Base-by-base conservation (phyloP, 2,888 invertebrate genomes). In the Perizoma affinitatum region DNA sequence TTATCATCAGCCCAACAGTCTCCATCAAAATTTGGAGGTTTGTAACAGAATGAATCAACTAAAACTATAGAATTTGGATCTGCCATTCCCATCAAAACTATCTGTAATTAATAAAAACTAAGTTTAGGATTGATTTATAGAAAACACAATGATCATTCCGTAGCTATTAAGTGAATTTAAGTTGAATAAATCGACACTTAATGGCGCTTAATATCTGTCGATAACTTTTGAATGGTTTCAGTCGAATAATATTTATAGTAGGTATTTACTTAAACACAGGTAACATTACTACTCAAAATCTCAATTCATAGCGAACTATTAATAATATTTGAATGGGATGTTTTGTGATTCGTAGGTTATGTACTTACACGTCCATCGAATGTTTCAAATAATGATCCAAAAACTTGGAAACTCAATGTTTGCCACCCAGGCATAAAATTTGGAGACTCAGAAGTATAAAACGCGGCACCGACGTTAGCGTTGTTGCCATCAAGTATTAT, bases 1-100 rank as follows among this genome's bases (percentile, higher is more conserved):
- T 10, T 22, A n/a, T 47, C 46, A 10, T 52, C 10, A 4, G n/a
- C 40, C 34, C 51, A 58, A 47, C 51, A 58, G 6, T 46, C 57
- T 42, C 41, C 51, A 0, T 52, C 57, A 47, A 41, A 46, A 6
- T 42, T 35, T 35, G 41, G 34, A 2, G 57, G 57, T 11, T 44
- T 58, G 11, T 58, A 58, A n/a, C 53, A 53, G 34, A 58, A 53
- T 33, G 53, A 47, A 49, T 53, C 58, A 47, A 58, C 58, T 48
- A 49, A 40, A 38, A 53, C 48, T 36, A 43, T 43, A 9, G 43
- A 35, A 0, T 5, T 11, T 4, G 2, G 35, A 42, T 46, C 34
- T n/a, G 22, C n/a, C 6, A 34, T 5, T n/a, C 46, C 57, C 45
- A 58, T 6, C 8, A 58, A 46, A 7, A 35, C 46, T 3, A 58